Evolutionary conservation across 2,888 invertebrate species (phyloP).

Genomic region (Drosophila neotestacea): DNA sequence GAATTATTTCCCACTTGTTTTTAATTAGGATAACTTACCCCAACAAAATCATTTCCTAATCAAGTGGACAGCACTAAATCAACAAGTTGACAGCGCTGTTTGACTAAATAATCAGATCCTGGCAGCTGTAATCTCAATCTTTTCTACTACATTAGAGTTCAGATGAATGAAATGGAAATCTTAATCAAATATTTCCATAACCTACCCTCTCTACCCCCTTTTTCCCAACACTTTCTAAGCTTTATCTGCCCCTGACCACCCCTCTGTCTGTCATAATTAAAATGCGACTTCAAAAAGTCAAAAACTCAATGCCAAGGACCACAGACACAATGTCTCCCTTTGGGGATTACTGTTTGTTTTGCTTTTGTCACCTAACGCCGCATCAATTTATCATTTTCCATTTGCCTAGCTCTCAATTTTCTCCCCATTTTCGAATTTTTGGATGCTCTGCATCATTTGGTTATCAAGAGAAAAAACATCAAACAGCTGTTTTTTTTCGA

Average conservation of each 20-base stretch:
- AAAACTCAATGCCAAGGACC: not conserved
- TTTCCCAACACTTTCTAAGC: not conserved
- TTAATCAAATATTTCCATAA: conserved; percentile 2
- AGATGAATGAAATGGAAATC: not conserved
- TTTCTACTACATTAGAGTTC: not conserved
- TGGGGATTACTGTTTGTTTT: conserved; percentile 8
- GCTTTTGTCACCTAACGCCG: conserved; percentile 3
- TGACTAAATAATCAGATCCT: not conserved
- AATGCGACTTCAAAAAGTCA: conserved; percentile 11
- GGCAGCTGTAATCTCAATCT: too few relatives aligned
- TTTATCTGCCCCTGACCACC: not conserved
- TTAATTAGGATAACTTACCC: not conserved
- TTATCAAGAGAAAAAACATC: conserved; percentile 17
- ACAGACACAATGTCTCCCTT: conserved; percentile 6
- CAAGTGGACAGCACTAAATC: conserved; percentile 5
- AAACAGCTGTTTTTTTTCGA: conserved; percentile 23
- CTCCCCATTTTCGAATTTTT: not conserved
- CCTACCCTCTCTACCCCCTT: not conserved
- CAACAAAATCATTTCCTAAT: not conserved
- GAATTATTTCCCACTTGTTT: too few relatives aligned
- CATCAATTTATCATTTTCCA: conserved; percentile 9
- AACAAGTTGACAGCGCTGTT: conserved; percentile 3
- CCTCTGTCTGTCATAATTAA: conserved; percentile 26
- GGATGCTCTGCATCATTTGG: conserved; percentile 6
- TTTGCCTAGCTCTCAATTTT: conserved; percentile 11